These are phyloP conservation scores for Perca flavescens DNA, from an alignment of 2,113 vertebrate species.

Conservation along the genomic window DNA sequence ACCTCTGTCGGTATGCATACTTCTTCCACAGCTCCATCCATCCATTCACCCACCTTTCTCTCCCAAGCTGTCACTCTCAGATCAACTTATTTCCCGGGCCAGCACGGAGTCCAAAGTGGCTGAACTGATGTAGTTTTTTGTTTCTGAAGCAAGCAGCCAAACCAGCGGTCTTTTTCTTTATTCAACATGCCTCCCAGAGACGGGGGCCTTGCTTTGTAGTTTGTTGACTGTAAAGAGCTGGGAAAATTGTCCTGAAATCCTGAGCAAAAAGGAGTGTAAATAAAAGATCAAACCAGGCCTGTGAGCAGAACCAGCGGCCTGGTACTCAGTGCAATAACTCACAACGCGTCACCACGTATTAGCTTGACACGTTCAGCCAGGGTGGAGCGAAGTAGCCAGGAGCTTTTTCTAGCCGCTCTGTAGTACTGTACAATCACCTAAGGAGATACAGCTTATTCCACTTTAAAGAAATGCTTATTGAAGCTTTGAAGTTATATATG, in stretches of 20 bases:
- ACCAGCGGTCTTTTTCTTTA: constrained; percentile 64
- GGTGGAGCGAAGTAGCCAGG: constrained; percentile 65
- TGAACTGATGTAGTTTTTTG: constrained; percentile 53
- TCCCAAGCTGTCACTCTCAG: constrained; percentile 42
- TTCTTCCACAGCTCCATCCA: constrained; percentile 32
- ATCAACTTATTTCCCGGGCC: constrained; percentile 49
- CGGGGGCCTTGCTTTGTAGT: constrained; percentile 76
- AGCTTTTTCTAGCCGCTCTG: constrained; percentile 55
- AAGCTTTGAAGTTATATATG: constrained; percentile 51
- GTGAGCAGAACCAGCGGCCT: constrained; percentile 77
- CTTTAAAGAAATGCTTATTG: constrained; percentile 52
- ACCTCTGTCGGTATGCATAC: background rate
- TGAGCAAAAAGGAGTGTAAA: constrained; percentile 83
- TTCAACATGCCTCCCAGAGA: constrained; percentile 76
- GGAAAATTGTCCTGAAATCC: constrained; percentile 82
- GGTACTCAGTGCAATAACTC: constrained; percentile 81
- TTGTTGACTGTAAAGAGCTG: constrained; percentile 78
- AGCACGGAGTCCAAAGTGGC: constrained; percentile 53
- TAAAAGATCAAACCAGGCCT: constrained; percentile 84
- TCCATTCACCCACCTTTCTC: constrained; percentile 39
- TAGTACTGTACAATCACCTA: constrained; percentile 66
- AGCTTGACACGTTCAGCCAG: constrained; percentile 69
- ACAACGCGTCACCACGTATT: constrained; percentile 72
- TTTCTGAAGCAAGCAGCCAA: constrained; percentile 65
- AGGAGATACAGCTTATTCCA: constrained; percentile 51